These are phyloP conservation scores for Paratrypauchen microcephalus DNA, from an alignment of 2,797 vertebrate genomes.

Conservation along the genomic window DNA sequence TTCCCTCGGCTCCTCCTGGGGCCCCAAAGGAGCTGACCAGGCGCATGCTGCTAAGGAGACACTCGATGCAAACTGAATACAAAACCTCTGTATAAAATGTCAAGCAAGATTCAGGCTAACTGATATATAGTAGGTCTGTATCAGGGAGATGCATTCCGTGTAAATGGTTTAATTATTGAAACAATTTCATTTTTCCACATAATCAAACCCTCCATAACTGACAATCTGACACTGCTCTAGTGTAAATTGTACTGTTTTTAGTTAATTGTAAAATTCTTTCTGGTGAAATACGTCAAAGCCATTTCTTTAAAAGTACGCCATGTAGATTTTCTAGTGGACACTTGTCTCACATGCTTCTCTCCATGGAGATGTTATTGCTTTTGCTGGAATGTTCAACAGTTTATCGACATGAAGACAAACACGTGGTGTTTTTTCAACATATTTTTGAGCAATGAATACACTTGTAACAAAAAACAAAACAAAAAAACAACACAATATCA, in stretches of 20 bases:
- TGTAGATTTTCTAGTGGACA: too few relatives aligned
- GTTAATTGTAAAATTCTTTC: conserved; percentile 13
- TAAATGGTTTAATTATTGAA: background rate
- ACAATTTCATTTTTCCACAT: background rate
- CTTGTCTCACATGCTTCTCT: too few relatives aligned
- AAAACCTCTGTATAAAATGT: conserved; percentile 56
- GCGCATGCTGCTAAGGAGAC: conserved; percentile 84
- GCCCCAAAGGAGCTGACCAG: conserved; percentile 80
- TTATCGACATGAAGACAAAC: too few relatives aligned
- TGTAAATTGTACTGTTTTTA: conserved; percentile 15
- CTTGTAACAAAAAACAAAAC: too few relatives aligned
- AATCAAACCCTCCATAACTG: background rate
- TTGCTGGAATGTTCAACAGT: background rate
- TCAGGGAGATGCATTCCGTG: background rate
- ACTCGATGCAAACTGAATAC: conserved; percentile 89
- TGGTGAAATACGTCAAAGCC: background rate
- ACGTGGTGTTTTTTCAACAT: too few relatives aligned
- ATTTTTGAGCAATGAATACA: too few relatives aligned
- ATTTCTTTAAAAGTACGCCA: background rate
- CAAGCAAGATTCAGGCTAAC: background rate
- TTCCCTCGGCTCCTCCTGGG: conserved; percentile 80
- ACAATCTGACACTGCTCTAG: background rate
- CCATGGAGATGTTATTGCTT: too few relatives aligned
- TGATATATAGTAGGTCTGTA: background rate
- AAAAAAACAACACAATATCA: too few relatives aligned